Evolutionary conservation across 2,113 vertebrate species (phyloP).

Genomic region (Rallus limicola): DNA sequence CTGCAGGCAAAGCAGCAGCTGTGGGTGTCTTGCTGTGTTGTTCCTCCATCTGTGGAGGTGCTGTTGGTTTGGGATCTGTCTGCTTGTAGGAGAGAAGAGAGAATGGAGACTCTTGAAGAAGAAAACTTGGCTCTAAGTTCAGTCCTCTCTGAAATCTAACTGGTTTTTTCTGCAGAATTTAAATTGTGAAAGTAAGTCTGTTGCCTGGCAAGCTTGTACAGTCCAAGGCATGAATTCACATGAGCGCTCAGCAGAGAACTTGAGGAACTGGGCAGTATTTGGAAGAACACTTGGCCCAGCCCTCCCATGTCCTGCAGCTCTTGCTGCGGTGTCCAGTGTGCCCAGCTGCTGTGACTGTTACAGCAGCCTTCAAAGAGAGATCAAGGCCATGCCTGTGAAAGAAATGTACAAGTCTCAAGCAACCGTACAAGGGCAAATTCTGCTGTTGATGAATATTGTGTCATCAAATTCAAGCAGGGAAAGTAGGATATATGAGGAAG

Average conservation of each 20-base stretch:
- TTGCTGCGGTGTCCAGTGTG: background rate
- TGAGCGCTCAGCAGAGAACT: background rate
- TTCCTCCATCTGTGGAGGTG: background rate
- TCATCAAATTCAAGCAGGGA: background rate
- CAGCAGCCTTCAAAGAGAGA: background rate
- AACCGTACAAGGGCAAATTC: background rate
- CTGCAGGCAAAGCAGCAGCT: background rate
- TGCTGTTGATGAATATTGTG: background rate
- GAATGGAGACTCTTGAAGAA: background rate
- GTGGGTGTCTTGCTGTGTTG: background rate
- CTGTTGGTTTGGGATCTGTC: background rate
- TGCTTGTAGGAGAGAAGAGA: background rate
- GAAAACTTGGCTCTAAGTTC: background rate
- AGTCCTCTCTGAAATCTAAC: background rate
- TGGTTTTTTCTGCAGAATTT: background rate
- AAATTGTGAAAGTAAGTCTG: background rate
- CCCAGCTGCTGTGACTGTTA: background rate
- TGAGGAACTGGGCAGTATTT: background rate
- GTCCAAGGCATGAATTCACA: background rate
- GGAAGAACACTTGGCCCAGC: background rate
- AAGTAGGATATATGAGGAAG: background rate
- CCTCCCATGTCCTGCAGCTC: background rate
- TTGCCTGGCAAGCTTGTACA: background rate
- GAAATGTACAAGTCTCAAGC: background rate
- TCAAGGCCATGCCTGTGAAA: background rate